Evolutionary conservation across 2,888 invertebrate genomes (phyloP).

Genomic region (Troglohyphantes excavatus): DNA sequence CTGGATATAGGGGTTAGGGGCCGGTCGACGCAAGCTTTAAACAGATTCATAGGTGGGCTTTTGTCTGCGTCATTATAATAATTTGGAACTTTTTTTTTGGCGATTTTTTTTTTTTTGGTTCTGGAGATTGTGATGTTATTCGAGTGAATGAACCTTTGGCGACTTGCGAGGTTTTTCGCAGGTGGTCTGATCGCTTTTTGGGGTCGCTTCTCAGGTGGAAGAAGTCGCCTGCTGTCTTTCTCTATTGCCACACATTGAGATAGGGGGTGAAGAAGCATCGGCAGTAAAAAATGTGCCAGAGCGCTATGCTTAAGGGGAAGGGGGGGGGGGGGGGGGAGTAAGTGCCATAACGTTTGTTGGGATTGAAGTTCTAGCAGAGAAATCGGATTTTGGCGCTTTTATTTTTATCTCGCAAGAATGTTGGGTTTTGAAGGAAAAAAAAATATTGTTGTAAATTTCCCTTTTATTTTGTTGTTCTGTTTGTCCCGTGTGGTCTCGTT

Average conservation of each 20-base stretch:
- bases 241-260: slow-evolving; percentile 44
- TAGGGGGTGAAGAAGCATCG: background rate
- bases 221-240: slow-evolving; percentile 28
- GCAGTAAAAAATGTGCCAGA: background rate
- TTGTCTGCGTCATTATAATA: slow-evolving; percentile 70
- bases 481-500: no score
- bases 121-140: slow-evolving; percentile 19
- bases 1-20: slow-evolving; percentile 64
- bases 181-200: slow-evolving; percentile 48
- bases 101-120: background rate
- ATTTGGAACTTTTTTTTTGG: background rate
- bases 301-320: background rate
- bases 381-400: no score
- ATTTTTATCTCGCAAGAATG: no score
- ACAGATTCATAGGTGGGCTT: slow-evolving; percentile 75
- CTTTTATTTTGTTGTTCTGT: no score
- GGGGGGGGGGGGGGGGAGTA: background rate
- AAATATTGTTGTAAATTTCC: no score
- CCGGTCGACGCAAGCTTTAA: slow-evolving; percentile 67
- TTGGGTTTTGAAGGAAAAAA: no score
- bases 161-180: slow-evolving; percentile 59
- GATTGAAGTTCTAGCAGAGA: background rate
- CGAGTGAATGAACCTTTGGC: slow-evolving; percentile 71
- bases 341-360: background rate
- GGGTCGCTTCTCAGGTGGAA: background rate